Evolutionary conservation across 2,888 invertebrate species (phyloP).

Genomic region (Cataglyphis albicans): DNA sequence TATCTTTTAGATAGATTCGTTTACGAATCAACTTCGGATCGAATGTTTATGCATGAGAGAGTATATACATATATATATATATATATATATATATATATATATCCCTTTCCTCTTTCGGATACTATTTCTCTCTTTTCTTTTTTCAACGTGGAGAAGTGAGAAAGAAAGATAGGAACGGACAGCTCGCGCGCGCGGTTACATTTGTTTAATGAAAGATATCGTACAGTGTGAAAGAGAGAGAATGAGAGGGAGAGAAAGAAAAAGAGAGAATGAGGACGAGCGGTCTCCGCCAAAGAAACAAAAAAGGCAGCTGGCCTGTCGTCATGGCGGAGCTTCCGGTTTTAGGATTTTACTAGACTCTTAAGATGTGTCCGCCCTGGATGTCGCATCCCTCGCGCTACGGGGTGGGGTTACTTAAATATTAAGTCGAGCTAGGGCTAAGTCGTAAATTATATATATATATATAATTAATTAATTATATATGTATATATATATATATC

Average conservation of each 20-base stretch:
- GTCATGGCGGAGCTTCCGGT: constrained; percentile 81
- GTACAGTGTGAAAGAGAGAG: constrained; percentile 39
- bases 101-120: background rate
- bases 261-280: constrained; percentile 55
- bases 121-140: constrained; percentile 14
- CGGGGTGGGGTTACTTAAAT: constrained; percentile 78
- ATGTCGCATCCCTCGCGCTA: constrained; percentile 75
- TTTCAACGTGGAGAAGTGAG: background rate
- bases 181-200: constrained; percentile 34
- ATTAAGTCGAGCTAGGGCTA: constrained; percentile 77
- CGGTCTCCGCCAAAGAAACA: constrained; percentile 68
- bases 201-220: constrained; percentile 41
- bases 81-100: background rate
- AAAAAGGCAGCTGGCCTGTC: constrained; percentile 83
- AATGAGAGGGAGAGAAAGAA: constrained; percentile 27
- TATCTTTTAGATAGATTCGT: constrained; percentile 33
- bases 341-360: constrained; percentile 82
- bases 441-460: constrained; percentile 73
- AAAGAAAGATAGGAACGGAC: constrained; percentile 15
- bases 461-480: background rate
- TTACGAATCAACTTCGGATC: constrained; percentile 17
- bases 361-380: constrained; percentile 80
- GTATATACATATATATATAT: background rate
- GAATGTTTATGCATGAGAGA: constrained; percentile 9
- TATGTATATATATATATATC: background rate